Base-by-base conservation (phyloP, 2,888 invertebrate species). In the Timandra comae region DNA sequence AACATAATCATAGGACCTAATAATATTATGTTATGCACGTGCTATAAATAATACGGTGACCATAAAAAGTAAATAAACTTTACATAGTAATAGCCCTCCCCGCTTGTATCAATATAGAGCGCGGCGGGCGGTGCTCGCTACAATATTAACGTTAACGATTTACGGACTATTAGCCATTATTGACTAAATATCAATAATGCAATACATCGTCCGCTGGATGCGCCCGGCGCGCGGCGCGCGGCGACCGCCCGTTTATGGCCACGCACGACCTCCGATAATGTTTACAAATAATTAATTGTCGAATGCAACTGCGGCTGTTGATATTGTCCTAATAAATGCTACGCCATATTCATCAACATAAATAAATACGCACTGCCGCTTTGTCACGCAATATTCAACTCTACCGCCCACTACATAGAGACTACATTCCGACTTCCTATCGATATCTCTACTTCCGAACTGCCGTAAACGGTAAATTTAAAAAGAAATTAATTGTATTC, bases 271-370 rank as follows among this genome's bases (percentile, higher is more conserved):
- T 58, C 60, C 51, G 53, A 59, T 60, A 72, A 72, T 82, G 79
- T 84, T 81, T 82, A 75, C 85, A 74, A 82, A 82, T 84, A 84
- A 85, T 82, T 84, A 82, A 84, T 82, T 67, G 79, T 65, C 75
- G 64, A 72, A 70, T 75, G 75, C 79, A 80, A 80, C 76, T 79
- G 77, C 58, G 67, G 59, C 71, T 70, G 67, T 75, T 74, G 73
- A 74, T 79, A 80, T 68, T 76, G 72, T 60, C 64, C 66, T 78
- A 75, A 79, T 79, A 78, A 79, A 81, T 79, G 72, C 70, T 66
- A 65, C 61, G 53, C 62, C 65, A 71, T 73, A 75, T 71, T 67
- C 60, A 62, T 61, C 55, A 53, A 56, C 55, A 58, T 65, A 60
- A 66, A 64, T 65, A 68, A 66, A 74, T 67, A 66, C 46, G 51